phyloP scores from a whole-genome alignment of 2,113 vertebrate species.

The Nibea coibor region DNA sequence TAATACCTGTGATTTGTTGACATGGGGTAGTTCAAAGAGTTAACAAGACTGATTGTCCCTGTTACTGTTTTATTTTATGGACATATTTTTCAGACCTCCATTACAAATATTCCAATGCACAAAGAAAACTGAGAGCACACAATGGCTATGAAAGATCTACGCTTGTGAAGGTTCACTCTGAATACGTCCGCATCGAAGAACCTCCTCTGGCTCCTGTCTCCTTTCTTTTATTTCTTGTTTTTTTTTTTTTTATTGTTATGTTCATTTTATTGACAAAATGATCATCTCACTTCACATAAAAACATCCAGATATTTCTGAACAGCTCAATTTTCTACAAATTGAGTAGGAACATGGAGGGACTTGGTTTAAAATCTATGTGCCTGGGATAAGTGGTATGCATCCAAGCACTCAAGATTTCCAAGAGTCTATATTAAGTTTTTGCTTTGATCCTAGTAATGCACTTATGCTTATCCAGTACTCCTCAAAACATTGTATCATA shows the following conservation, averaged over 20 bases:
- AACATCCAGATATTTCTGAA: background rate
- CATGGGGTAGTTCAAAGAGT: too few species aligned
- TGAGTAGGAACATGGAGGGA: background rate
- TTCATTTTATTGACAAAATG: background rate
- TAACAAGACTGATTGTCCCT: too few species aligned
- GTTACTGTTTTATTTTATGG: background rate
- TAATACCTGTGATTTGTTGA: background rate
- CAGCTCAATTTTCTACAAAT: background rate
- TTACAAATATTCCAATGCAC: background rate
- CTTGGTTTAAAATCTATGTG: constrained; percentile 14
- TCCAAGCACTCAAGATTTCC: constrained; percentile 16
- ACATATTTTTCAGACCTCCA: background rate
- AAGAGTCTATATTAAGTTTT: background rate
- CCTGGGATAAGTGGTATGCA: constrained; percentile 3
- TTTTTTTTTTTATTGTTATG: background rate
- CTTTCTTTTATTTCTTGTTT: background rate
- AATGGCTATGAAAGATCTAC: background rate
- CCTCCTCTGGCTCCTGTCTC: background rate
- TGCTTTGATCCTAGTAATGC: background rate
- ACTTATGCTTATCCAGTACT: background rate
- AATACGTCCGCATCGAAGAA: background rate
- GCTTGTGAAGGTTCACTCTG: background rate
- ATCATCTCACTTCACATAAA: background rate
- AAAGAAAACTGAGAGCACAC: background rate
- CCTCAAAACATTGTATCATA: background rate